A percentile compares a stretch with the other conserved stretches of the same genome.
These are phyloP conservation scores for Ascaphus truei DNA, from an alignment of 2,113 vertebrate genomes.

Conservation along the genomic window DNA sequence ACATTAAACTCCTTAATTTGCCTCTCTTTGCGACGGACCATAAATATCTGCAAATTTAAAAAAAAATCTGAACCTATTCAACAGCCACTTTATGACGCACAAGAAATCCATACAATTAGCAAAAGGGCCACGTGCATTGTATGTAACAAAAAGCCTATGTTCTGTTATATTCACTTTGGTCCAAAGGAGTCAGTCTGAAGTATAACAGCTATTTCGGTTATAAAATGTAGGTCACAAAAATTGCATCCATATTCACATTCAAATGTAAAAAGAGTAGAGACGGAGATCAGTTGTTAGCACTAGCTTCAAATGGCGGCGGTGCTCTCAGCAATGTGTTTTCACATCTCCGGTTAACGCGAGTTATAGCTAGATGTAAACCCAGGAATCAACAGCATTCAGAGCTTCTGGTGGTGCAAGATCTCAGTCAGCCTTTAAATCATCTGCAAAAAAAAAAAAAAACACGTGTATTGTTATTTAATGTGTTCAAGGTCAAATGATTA, in stretches of 20 bases:
- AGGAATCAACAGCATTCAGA: constrained; percentile 8
- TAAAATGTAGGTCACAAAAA: background rate
- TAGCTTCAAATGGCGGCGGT: constrained; percentile 19
- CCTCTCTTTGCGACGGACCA: constrained; percentile 22
- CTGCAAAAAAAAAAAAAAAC: constrained; percentile 2
- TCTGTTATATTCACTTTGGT: background rate
- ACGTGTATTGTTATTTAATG: background rate
- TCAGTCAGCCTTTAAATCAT: background rate
- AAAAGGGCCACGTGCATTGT: background rate
- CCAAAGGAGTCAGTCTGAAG: no score
- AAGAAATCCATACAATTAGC: background rate
- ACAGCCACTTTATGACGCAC: no score
- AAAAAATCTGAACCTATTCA: background rate
- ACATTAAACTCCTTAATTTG: no score
- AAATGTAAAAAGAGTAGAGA: background rate
- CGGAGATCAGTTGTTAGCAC: background rate
- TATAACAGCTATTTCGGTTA: background rate
- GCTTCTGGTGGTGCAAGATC: constrained; percentile 1
- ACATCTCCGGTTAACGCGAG: constrained; percentile 1
- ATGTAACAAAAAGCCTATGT: background rate
- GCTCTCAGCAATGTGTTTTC: constrained; percentile 12
- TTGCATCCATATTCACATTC: constrained; percentile 3
- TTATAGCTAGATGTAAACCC: constrained; percentile 10
- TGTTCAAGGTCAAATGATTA: constrained; percentile 23
- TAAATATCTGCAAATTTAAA: background rate